Evolutionary conservation across 2,888 invertebrate genomes (phyloP), one percentile per base, ranked within the genome.

Genomic region (Incurvaria masculella): DNA sequence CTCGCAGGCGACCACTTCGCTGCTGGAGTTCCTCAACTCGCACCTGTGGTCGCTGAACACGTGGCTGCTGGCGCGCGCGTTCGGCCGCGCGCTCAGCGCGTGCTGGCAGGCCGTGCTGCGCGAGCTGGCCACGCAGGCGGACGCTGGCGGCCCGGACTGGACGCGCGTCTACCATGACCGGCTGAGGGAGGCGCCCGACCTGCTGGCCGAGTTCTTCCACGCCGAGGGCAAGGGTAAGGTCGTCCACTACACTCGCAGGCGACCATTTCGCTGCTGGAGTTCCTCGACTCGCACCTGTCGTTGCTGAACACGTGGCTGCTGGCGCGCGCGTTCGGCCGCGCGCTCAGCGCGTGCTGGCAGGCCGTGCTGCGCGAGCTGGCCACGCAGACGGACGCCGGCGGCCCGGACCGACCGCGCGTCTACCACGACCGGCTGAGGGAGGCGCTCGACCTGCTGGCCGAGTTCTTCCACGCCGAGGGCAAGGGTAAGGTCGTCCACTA

Each of bases 391-490:
- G 91, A 91, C 59, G 88, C 90, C 0, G 88, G 87, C 17, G 86
- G 88, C 0, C 86, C 88, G 53, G 92, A 95, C 65, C 87, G 90
- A 55, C 91, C 93, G 2, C 83, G 89, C 1, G 86, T 90, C 56
- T 97, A 96, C 67, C 96, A 95, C 70, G 89, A 91, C 58, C 82
- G 96, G 44, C 81, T 97, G 6, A 86, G 91, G 61, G 90, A 94
- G 49, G 91, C 93, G 0, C 72, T 94, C 41, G 87, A 87, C 53
- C 76, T 92, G 33, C 79, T 94, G 55, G 85, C 87, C 0, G 91
- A 89, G 53, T 94, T 93, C 69, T 93, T 94, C 72, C 87, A 92
- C 59, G 91, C 91, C 10, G 90, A 91, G 57, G 90, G 89, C 17
- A 90, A 90, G 71, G 94, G 90, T 61, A 57, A 20, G n/a, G 39